Base-by-base conservation (phyloP, 2,888 invertebrate species). In the Opisthograptis luteolata region DNA sequence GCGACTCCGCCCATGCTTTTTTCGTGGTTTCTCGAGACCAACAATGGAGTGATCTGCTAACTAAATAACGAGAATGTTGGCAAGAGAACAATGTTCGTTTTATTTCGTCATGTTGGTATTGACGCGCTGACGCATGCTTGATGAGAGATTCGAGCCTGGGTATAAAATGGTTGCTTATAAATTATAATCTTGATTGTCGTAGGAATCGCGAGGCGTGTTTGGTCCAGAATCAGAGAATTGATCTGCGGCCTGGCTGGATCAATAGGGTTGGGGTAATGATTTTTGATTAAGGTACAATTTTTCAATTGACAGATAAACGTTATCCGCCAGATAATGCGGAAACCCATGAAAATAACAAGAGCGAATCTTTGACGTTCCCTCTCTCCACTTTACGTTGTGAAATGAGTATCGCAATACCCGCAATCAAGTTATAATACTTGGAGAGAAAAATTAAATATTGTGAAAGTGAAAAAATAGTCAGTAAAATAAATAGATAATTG, bases 21-120 rank as follows among this genome's bases (percentile, higher is more conserved):
- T 90, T 89, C 87, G 88, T 82, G 87, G 87, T 82, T 81, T 84
- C 81, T 78, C 76, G 75, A 79, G 77, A 81, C 81, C 82, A 88
- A 90, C 89, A 90, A 90, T 89, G 89, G 86, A 77, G 77, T 83
- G 87, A 90, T 90, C 88, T 82, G 87, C 81, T 87, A 87, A 88
- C 88, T 87, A 88, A 90, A 88, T 88, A 89, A 87, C 85, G 74
- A 80, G 82, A 69, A 73, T 77, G 79, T 78, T 52, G 46, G 47
- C 44, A 77, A 71, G 71, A 72, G 76, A 78, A 79, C 79, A 78
- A 78, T 79, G 76, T 77, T 66, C 66, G 59, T 62, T 64, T 75
- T 76, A 73, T 76, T 75, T 73, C 70, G 64, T 66, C 68, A 63
- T 64, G 64, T 64, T 63, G 66, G 61, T 57, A 55, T 44, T 48